phyloP scores from a whole-genome alignment of 2,888 invertebrate genomes.

The Platypus cylindrus region DNA sequence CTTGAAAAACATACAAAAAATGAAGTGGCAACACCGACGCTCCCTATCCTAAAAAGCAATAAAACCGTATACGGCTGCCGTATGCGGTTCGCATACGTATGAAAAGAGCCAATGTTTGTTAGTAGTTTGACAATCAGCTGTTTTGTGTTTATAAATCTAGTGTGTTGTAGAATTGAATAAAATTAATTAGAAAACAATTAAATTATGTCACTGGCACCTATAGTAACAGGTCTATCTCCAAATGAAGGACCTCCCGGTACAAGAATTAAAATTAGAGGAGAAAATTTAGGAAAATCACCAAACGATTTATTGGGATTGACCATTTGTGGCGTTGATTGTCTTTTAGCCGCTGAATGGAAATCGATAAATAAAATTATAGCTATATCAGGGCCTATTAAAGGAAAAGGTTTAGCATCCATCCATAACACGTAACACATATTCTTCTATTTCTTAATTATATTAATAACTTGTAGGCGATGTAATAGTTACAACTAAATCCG shows the following conservation, averaged over 20 bases:
- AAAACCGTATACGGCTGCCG: no score
- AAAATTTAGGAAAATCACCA: constrained; percentile 78
- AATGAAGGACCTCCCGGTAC: constrained; percentile 98
- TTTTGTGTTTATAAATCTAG: no score
- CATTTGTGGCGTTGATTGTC: constrained; percentile 92
- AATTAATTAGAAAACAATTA: no score
- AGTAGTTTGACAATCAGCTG: no score
- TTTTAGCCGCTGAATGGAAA: constrained; percentile 95
- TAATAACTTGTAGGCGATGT: constrained; percentile 70
- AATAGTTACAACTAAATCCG: constrained; percentile 73
- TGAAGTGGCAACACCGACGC: no score
- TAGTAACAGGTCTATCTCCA: constrained; percentile 94
- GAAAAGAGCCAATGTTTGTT: no score
- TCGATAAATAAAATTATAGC: constrained; percentile 94
- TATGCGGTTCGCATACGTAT: no score
- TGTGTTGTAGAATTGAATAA: no score
- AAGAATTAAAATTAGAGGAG: constrained; percentile 86
- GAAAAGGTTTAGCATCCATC: constrained; percentile 9
- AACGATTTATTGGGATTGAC: constrained; percentile 80
- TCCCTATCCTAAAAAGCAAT: no score
- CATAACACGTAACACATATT: background rate
- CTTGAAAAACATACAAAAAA: no score
- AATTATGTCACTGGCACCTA: constrained; percentile 62
- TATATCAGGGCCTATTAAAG: constrained; percentile 79
- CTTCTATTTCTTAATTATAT: constrained; percentile 61